A percentile compares a stretch with the other conserved stretches of the same genome.
phyloP scores from a whole-genome alignment of 2,888 invertebrate genomes.

The Andrena flavipes region DNA sequence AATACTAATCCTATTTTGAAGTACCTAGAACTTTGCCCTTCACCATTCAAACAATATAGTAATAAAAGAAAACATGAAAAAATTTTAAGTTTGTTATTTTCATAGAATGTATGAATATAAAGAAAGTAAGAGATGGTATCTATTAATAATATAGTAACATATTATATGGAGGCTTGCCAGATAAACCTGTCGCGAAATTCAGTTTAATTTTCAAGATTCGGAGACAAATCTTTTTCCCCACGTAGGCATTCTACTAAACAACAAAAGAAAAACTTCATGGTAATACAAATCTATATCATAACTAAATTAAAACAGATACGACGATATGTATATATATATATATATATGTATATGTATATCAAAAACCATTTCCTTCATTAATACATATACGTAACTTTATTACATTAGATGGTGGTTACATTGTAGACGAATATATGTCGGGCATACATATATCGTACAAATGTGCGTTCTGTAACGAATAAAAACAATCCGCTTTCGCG shows the following conservation, averaged over 20 bases:
- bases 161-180: too few relatives aligned
- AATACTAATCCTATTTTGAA: too few relatives aligned
- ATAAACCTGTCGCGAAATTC: not conserved
- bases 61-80: too few relatives aligned
- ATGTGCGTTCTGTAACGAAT: slow-evolving; percentile 7
- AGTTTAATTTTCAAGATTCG: not conserved
- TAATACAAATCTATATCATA: not conserved
- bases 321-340: too few relatives aligned
- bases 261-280: not conserved
- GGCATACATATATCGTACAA: not conserved
- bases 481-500: slow-evolving; percentile 9
- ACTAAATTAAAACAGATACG: not conserved
- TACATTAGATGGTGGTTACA: slow-evolving; percentile 37
- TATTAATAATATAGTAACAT: too few relatives aligned
- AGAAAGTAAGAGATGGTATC: too few relatives aligned
- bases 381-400: slow-evolving; percentile 32
- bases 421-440: slow-evolving; percentile 10
- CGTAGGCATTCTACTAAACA: not conserved
- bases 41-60: too few relatives aligned
- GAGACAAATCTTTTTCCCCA: not conserved
- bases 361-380: not conserved
- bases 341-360: too few relatives aligned
- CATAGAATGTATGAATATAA: too few relatives aligned
- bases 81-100: too few relatives aligned
- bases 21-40: too few relatives aligned